Base-by-base conservation (phyloP, 35 echinoderm and acorn worm species). In the Heliocidaris erythrogramma region DNA sequence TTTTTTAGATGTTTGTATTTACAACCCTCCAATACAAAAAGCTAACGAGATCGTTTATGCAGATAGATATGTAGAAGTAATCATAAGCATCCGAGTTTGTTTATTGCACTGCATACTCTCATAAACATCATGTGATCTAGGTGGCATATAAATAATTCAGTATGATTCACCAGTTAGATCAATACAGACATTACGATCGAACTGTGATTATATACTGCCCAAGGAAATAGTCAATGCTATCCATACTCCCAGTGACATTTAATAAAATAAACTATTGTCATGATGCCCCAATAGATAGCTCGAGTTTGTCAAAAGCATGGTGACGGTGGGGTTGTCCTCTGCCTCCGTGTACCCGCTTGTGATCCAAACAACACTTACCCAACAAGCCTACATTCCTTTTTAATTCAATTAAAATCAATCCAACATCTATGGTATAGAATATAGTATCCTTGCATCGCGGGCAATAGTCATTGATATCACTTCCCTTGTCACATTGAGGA, bases 331-430 rank as follows among this genome's bases (percentile, higher is more conserved):
- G 65, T 78, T 78, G 65, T 18, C 65, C 65, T 27, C 0, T 42
- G 3, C 35, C 35, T 42, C 35, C 3, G 3, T 42, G 21, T 21
- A 78, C 65, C 65, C 65, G 65, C n/a, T 7, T 78, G 65, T 78
- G 65, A 27, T 78, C 65, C 18, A n/a, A 78, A 78, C 65, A 78
- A 78, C 65, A 7, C 27, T 78, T 78, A 78, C 27, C 65, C 65
- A 42, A 78, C 65, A 78, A 78, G 27, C 65, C 60, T 0, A 69
- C 16, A 69, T 69, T 69, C 17, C 65, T 24, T 78, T 78, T 21
- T 78, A 21, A n/a, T 78, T 78, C 65, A 78, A 78, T 78, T 78
- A 78, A 56, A 78, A 78, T 78, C 65, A 78, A 78, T 78, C 65
- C 65, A 7, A 78, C 65, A 78, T 78, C 65, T n/a, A 27, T 7